phyloP scores from a whole-genome alignment of 2,113 vertebrate species.

The Ancistrus triradiatus region DNA sequence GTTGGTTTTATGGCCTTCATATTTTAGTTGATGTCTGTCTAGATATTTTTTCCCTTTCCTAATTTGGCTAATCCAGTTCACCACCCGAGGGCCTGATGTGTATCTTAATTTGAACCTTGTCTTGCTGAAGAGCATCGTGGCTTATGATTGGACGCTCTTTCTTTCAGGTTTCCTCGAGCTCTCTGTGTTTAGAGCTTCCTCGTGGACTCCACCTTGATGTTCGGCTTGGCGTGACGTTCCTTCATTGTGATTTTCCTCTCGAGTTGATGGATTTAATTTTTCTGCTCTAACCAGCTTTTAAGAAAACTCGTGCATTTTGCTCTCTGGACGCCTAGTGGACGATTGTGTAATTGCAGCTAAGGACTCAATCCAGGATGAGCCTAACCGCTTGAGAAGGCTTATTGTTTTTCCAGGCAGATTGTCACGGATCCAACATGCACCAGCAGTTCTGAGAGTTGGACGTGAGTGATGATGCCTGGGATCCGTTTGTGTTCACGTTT shows the following conservation, averaged over 20 bases:
- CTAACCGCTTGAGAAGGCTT: not conserved
- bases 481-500: not conserved
- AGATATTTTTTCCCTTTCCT: not conserved
- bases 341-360: not conserved
- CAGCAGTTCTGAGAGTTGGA: constrained; percentile 17
- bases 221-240: constrained; percentile 44
- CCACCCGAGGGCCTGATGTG: not conserved
- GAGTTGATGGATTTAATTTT: not conserved
- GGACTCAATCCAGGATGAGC: not conserved
- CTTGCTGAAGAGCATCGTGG: not conserved
- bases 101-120: not conserved
- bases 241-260: constrained; percentile 1
- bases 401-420: not conserved
- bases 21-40: too few species aligned
- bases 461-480: too few species aligned
- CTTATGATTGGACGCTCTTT: too few species aligned
- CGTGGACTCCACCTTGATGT: constrained; percentile 20
- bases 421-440: constrained; percentile 5
- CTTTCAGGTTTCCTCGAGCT: constrained; percentile 59
- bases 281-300: not conserved
- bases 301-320: constrained; percentile 16
- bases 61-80: not conserved
- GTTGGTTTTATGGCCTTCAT: too few species aligned
- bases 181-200: constrained; percentile 63
- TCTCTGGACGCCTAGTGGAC: not conserved